Conservation (phyloP, 2,797 vertebrate species). For the Monodelphis domestica region DNA sequence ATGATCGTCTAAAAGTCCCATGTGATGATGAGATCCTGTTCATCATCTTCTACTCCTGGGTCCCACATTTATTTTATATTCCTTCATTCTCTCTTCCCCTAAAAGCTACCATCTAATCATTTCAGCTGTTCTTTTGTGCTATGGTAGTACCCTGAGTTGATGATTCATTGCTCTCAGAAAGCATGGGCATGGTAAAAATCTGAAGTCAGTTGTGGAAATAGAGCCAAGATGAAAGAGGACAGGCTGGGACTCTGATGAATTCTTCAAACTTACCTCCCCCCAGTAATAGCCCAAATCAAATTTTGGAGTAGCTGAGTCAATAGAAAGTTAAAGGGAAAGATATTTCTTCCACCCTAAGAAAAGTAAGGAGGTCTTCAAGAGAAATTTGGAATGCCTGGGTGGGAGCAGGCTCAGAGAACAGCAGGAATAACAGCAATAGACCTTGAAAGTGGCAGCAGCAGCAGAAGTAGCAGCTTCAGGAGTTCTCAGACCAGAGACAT, state of each 20-base stretch:
- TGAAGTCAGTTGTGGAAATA: conserved; percentile 44
- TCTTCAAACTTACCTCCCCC: not conserved
- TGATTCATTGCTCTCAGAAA: conserved; percentile 38
- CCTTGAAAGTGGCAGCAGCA: too few species aligned
- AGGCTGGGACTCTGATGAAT: not conserved
- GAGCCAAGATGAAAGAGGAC: not conserved
- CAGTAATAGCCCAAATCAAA: not conserved
- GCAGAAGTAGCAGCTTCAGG: too few species aligned
- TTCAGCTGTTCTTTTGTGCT: not conserved
- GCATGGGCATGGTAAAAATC: conserved; percentile 24
- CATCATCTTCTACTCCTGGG: not conserved
- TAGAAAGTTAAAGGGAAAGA: not conserved
- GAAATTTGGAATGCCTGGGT: too few species aligned
- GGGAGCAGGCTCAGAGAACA: too few species aligned
- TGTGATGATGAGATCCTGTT: not conserved
- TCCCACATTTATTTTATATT: not conserved
- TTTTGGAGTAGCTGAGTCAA: not conserved
- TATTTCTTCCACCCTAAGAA: too few species aligned
- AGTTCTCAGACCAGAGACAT: too few species aligned
- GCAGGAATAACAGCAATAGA: too few species aligned
- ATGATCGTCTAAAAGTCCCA: not conserved
- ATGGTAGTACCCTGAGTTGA: conserved; percentile 11
- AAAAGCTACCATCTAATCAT: not conserved
- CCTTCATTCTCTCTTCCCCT: not conserved
- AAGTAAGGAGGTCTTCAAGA: too few species aligned